These are phyloP conservation scores for Acronicta alni DNA, from an alignment of 2,888 invertebrate genomes.

Conservation along the genomic window DNA sequence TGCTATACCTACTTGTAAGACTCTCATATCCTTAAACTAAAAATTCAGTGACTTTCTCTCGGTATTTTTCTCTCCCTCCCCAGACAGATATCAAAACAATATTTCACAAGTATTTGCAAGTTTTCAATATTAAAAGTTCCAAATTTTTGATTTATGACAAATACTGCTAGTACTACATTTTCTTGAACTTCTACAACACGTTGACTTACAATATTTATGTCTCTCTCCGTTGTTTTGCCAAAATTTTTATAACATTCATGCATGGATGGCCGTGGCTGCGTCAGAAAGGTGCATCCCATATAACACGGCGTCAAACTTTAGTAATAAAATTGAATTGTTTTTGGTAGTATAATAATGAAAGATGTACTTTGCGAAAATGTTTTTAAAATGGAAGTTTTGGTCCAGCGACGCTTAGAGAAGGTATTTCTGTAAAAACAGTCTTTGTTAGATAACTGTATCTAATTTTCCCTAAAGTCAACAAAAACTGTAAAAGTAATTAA, in stretches of 20 bases:
- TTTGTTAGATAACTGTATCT: too few relatives aligned
- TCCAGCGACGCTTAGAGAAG: too few relatives aligned
- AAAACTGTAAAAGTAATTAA: too few relatives aligned
- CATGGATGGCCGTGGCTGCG: constrained; percentile 41
- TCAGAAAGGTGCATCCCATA: constrained; percentile 46
- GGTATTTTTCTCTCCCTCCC: background rate
- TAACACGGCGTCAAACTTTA: constrained; percentile 42
- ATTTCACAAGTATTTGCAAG: constrained; percentile 13
- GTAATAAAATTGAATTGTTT: constrained; percentile 53
- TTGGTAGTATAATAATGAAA: constrained; percentile 20
- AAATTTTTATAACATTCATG: constrained; percentile 59
- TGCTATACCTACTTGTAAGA: too few relatives aligned
- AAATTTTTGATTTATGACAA: constrained; percentile 43
- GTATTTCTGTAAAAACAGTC: too few relatives aligned
- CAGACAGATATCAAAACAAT: constrained; percentile 10
- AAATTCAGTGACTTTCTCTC: too few relatives aligned
- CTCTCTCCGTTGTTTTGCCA: constrained; percentile 64
- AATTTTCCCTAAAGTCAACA: too few relatives aligned
- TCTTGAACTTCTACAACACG: constrained; percentile 41
- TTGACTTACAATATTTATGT: constrained; percentile 57
- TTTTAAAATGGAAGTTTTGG: constrained; percentile 1
- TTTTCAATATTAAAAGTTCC: constrained; percentile 35
- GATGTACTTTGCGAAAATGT: constrained; percentile 21
- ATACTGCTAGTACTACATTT: constrained; percentile 1
- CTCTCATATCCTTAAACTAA: background rate